Conservation (phyloP, 2,113 vertebrate species). For the Eubucco bourcierii region DNA sequence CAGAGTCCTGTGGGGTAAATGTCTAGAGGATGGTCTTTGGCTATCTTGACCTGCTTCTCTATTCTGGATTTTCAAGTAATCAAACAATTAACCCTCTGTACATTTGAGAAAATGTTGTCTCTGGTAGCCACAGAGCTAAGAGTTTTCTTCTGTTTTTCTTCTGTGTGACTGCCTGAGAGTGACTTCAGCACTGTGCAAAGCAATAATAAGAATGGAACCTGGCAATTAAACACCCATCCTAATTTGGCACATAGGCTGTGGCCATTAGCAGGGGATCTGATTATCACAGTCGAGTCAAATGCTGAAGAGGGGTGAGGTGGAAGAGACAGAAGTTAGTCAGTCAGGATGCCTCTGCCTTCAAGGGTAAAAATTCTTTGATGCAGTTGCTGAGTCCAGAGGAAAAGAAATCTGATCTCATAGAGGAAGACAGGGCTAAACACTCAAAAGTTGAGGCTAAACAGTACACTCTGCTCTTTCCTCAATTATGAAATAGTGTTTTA, state of each 20-base stretch:
- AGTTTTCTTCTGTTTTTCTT: too few species aligned
- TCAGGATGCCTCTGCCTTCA: neutral
- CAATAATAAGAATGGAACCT: neutral
- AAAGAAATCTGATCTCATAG: neutral
- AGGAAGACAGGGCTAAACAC: neutral
- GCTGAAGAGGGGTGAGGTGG: fast-evolving
- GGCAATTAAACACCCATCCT: neutral
- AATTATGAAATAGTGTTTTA: neutral
- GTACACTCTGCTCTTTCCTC: neutral
- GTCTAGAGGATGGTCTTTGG: too few species aligned
- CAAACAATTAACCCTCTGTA: too few species aligned
- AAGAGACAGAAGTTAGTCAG: neutral
- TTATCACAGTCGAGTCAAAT: neutral
- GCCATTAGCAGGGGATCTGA: neutral
- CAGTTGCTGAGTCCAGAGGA: neutral
- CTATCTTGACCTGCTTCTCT: too few species aligned
- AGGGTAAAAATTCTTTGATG: neutral
- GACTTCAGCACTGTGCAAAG: neutral
- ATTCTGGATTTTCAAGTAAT: too few species aligned
- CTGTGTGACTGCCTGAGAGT: too few species aligned
- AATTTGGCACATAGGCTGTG: neutral
- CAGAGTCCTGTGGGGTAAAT: too few species aligned
- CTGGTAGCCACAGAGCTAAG: too few species aligned
- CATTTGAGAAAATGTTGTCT: too few species aligned
- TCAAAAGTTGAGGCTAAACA: neutral